phyloP scores from a whole-genome alignment of 2,113 vertebrate genomes.

The Ibidorhyncha struthersii region DNA sequence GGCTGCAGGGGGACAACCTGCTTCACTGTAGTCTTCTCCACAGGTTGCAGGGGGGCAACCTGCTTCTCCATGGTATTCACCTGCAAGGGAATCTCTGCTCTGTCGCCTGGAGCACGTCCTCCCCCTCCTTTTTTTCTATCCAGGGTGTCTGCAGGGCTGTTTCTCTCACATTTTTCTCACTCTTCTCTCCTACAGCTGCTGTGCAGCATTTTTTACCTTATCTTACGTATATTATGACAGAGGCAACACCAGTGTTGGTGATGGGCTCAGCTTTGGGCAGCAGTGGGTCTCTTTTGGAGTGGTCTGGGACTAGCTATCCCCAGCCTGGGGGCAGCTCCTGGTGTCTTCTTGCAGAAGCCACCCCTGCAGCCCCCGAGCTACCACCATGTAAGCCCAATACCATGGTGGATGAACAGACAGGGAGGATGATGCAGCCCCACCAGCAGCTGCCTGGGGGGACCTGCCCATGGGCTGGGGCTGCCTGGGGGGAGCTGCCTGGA shows the following conservation, averaged over 20 bases:
- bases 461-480: not conserved
- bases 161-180: not conserved
- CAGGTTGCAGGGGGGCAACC: not conserved
- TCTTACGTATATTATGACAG: not conserved
- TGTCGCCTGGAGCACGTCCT: not conserved
- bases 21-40: not conserved
- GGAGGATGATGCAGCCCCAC: not conserved
- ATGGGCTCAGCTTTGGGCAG: not conserved
- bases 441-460: not conserved
- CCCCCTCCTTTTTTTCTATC: not conserved
- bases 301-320: not conserved
- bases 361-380: not conserved
- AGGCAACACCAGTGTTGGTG: not conserved
- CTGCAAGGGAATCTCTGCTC: not conserved
- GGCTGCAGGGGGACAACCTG: not conserved
- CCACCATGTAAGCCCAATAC: fast-evolving
- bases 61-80: not conserved
- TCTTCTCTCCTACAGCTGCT: not conserved
- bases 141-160: not conserved
- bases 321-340: not conserved
- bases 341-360: not conserved
- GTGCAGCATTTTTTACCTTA: not conserved
- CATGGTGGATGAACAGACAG: not conserved
- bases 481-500: not conserved
- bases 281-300: not conserved